These are phyloP conservation scores for Tonatia bakeri DNA, from an alignment of 2,113 vertebrate genomes.

Conservation along the genomic window DNA sequence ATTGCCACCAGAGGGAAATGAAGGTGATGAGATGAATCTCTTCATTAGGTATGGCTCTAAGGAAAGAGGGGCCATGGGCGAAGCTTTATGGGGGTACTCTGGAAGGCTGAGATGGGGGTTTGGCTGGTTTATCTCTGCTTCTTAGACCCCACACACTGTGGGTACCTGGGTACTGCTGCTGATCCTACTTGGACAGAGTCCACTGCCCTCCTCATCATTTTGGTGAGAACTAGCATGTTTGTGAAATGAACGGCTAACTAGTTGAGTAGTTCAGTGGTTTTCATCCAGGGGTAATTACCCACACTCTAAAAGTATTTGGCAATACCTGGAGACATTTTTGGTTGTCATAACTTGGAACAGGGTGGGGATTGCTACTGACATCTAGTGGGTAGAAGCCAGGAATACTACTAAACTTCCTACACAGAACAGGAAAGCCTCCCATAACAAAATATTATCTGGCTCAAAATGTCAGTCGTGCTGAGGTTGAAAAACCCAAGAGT, in stretches of 20 bases:
- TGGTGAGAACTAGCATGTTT: background rate
- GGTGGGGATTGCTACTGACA: background rate
- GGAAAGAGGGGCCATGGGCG: background rate
- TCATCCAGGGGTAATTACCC: background rate
- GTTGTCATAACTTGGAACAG: background rate
- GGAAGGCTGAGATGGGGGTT: fast-evolving
- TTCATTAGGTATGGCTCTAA: slow-evolving; percentile 2
- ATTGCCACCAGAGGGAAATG: background rate
- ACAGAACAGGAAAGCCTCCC: background rate
- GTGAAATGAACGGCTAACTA: background rate
- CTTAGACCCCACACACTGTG: background rate
- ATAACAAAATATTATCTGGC: background rate
- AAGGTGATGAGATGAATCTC: background rate
- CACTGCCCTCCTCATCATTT: background rate
- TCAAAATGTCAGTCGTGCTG: background rate
- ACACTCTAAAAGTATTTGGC: background rate
- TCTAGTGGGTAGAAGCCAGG: background rate
- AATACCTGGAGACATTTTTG: background rate
- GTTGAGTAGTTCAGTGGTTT: background rate
- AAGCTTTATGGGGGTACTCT: background rate
- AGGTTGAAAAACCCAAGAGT: background rate
- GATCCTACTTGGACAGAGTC: background rate
- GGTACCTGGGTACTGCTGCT: background rate
- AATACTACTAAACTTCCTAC: background rate
- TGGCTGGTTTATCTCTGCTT: background rate